Percentiles rank a stretch among this genome's conserved stretches.
These are phyloP conservation scores for Diploptera punctata DNA, from an alignment of 2,888 invertebrate genomes.

Conservation along the genomic window DNA sequence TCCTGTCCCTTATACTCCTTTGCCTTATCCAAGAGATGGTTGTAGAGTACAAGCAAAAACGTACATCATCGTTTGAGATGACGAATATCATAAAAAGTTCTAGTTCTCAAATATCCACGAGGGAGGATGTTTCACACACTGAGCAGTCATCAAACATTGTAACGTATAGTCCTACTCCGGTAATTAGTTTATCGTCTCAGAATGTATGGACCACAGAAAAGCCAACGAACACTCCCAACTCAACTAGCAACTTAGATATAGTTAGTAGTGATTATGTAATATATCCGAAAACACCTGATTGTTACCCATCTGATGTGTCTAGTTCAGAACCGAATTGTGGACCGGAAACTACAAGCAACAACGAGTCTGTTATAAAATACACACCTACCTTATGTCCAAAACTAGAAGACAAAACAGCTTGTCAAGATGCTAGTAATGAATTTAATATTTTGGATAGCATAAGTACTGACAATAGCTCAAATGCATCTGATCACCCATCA, in stretches of 20 bases:
- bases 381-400: slow-evolving; percentile 37
- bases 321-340: slow-evolving; percentile 21
- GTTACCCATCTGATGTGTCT: slow-evolving; percentile 18
- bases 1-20: slow-evolving; percentile 48
- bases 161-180: background rate
- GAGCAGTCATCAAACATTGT: background rate
- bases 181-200: background rate
- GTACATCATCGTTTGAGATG: too few species aligned
- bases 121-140: too few species aligned
- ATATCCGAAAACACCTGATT: background rate
- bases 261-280: slow-evolving; percentile 29
- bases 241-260: slow-evolving; percentile 18
- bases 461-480: too few species aligned
- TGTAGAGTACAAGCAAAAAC: background rate
- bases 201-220: slow-evolving; percentile 27
- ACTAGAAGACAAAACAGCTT: slow-evolving; percentile 26
- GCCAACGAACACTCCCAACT: slow-evolving; percentile 33
- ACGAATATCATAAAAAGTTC: background rate
- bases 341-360: background rate
- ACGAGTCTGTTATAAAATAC: slow-evolving; percentile 24
- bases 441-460: slow-evolving; percentile 57
- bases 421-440: slow-evolving; percentile 47
- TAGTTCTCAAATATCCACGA: too few species aligned
- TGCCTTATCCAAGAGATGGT: background rate
- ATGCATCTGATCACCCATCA: too few species aligned